Evolutionary conservation across 2,113 vertebrate species (phyloP).

Genomic region (Tychaedon coryphoeus): DNA sequence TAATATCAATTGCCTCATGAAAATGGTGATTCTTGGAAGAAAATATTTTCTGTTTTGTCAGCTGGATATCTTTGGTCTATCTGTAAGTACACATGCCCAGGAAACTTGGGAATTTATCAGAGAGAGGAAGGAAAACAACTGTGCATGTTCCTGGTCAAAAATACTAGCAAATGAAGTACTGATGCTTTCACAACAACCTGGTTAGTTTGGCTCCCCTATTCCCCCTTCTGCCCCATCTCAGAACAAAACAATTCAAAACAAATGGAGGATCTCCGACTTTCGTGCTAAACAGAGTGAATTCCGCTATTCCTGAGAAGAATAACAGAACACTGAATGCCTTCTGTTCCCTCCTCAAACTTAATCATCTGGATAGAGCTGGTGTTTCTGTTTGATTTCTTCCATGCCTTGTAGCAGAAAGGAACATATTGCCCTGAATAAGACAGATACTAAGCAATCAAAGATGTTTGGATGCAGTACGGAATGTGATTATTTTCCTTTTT

Average conservation of each 20-base stretch:
- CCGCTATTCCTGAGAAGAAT: not conserved
- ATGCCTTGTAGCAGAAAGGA: not conserved
- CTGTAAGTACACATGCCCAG: not conserved
- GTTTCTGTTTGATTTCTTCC: conserved; percentile 22
- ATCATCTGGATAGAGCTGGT: not conserved
- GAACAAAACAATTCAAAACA: not conserved
- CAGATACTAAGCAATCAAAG: conserved; percentile 25
- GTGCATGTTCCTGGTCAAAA: not conserved
- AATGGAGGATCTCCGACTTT: not conserved
- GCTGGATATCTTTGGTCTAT: not conserved
- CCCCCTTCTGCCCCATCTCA: not conserved
- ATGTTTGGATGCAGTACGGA: not conserved
- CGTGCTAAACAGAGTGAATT: not conserved
- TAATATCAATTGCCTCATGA: not conserved
- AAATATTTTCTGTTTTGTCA: not conserved
- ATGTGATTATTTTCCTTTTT: conserved; percentile 2
- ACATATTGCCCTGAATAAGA: not conserved
- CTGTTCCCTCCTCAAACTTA: not conserved
- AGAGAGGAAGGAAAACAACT: not conserved
- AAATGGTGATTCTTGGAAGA: not conserved
- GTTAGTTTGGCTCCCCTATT: not conserved
- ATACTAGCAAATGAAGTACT: not conserved
- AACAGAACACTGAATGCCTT: not conserved
- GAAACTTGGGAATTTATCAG: not conserved
- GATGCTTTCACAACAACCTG: not conserved